Evolutionary conservation across 2,797 vertebrate genomes (phyloP), one percentile per base, ranked within the genome.

Genomic region (Eleutherodactylus coqui): DNA sequence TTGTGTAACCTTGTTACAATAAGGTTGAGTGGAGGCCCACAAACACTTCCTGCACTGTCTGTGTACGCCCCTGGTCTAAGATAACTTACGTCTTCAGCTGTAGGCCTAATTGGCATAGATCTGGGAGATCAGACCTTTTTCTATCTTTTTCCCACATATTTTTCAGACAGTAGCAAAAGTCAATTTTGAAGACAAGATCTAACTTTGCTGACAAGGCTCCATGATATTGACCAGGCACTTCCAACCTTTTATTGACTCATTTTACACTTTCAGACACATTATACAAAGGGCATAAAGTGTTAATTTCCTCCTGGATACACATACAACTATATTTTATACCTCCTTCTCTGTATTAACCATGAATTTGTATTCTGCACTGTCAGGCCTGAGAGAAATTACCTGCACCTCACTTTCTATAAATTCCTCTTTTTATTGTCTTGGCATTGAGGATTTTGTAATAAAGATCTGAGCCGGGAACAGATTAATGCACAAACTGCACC

Each of bases 321-420:
- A 17, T 38, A 8, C 36, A 69, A 36, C 64, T 67, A 36, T 67
- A 21, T 41, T 69, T 69, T 41, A 69, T 24, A 24, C 36, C 36
- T 69, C 21, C 34, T 29, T 16, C 60, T 38, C 67, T 69, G n/a
- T 47, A 47, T 49, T 29, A 14, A 38, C 43, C 72, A 47, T 75
- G 19, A 47, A 47, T 75, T 75, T 75, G 41, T 41, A 75, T 47
- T 75, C 72, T 49, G 72, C 45, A 47, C 29, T 49, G 43, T 47
- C 41, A 75, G 43, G 32, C n/a, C 41, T 47, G 13, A 29, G 27
- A 29, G 43, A 75, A 49, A 75, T 75, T 49, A 43, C 27, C 27
- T 75, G 45, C 27, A 75, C 43, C 73, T 49, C 73, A 75, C 45
- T 49, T 75, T 75, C 45, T 75, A 49, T 32, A 49, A 75, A 75